Evolutionary conservation across 2,888 invertebrate genomes (phyloP).

Genomic region (Theodoxus fluviatilis): DNA sequence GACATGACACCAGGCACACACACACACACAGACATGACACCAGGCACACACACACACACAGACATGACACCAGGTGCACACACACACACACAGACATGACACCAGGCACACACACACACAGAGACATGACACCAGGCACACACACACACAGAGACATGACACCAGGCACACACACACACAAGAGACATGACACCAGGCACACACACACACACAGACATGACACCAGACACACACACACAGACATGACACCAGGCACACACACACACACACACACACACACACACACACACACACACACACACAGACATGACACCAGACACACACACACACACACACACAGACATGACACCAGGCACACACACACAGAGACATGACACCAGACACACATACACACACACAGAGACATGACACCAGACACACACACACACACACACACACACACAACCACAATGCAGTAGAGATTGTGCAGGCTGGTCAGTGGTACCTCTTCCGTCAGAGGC

Average conservation of each 20-base stretch:
- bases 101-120: not conserved
- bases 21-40: not conserved
- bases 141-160: not conserved
- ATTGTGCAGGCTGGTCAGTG: too few relatives aligned
- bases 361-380: not conserved
- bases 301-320: not conserved
- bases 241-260: not conserved
- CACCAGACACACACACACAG: slow-evolving; percentile 7
- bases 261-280: slow-evolving; percentile 1
- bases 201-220: not conserved
- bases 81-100: not conserved
- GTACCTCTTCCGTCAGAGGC: slow-evolving; percentile 91
- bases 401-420: slow-evolving; percentile 7
- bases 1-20: not conserved
- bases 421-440: too few relatives aligned
- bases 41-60: too few relatives aligned
- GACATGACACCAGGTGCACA: not conserved
- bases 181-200: not conserved
- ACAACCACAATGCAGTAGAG: too few relatives aligned
- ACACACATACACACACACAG: not conserved
- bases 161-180: not conserved
- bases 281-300: not conserved
- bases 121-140: too few relatives aligned
- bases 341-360: too few relatives aligned
- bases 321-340: not conserved